phyloP scores from a whole-genome alignment of 2,888 invertebrate genomes.

The Agrochola circellaris region DNA sequence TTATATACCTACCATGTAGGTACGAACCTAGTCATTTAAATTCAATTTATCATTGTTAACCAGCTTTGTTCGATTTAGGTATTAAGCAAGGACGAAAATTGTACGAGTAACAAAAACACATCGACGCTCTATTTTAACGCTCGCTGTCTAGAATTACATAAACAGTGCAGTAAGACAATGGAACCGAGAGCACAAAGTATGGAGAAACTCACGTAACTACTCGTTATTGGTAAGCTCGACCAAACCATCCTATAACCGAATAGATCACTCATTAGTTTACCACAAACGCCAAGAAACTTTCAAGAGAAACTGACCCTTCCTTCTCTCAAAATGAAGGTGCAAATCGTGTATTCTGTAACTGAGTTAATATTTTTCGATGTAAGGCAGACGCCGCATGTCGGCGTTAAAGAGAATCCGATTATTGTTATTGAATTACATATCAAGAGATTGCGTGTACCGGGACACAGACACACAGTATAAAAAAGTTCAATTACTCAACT shows the following conservation, averaged over 20 bases:
- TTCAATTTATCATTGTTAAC: constrained; percentile 3
- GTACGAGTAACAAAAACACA: neutral
- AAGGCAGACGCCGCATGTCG: constrained; percentile 62
- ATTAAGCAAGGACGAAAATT: constrained; percentile 7
- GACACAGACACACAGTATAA: constrained; percentile 50
- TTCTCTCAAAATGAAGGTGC: accelerated
- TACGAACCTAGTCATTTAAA: constrained; percentile 9
- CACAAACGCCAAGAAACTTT: constrained; percentile 29
- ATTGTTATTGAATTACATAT: constrained; percentile 83
- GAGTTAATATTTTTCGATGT: constrained; percentile 38
- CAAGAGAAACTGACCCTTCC: constrained; percentile 26
- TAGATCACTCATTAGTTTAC: constrained; percentile 45
- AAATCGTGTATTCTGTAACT: constrained; percentile 14
- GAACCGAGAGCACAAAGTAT: constrained; percentile 41
- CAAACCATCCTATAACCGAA: constrained; percentile 72
- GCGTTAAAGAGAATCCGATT: constrained; percentile 81
- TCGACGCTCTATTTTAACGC: neutral
- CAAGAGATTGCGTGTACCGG: constrained; percentile 68
- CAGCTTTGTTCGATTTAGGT: neutral
- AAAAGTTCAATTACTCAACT: constrained; percentile 67
- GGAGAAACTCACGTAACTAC: constrained; percentile 68
- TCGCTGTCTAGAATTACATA: constrained; percentile 13
- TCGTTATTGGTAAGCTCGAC: constrained; percentile 73
- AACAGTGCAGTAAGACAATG: constrained; percentile 49
- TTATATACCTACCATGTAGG: neutral